Conservation (phyloP, 2,888 invertebrate species). For the Physocephala rufipes region DNA sequence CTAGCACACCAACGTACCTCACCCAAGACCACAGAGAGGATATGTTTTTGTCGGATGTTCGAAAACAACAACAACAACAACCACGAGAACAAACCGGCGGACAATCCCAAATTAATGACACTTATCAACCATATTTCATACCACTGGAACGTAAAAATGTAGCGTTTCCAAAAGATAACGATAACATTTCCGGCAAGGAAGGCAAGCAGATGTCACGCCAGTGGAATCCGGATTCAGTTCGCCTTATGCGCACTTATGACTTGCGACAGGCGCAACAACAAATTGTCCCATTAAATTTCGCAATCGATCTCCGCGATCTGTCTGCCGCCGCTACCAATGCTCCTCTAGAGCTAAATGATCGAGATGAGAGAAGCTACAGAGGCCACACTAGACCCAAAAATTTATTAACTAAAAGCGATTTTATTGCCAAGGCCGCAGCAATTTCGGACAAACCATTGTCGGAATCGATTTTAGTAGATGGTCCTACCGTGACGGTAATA, state of each 20-base stretch:
- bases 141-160: constrained; percentile 46
- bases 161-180: constrained; percentile 40
- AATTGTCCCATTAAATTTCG: constrained; percentile 43
- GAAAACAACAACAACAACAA: constrained; percentile 22
- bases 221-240: constrained; percentile 52
- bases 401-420: constrained; percentile 56
- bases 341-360: constrained; percentile 44
- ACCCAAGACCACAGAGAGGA: constrained; percentile 32
- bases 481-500: constrained; percentile 71
- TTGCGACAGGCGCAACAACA: constrained; percentile 46
- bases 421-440: constrained; percentile 41
- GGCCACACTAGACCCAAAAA: constrained; percentile 43
- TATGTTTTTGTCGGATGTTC: constrained; percentile 22
- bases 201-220: constrained; percentile 43
- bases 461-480: constrained; percentile 55
- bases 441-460: constrained; percentile 39
- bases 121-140: constrained; percentile 41
- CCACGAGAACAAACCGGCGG: constrained; percentile 8
- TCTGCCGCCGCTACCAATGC: constrained; percentile 39
- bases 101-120: constrained; percentile 16
- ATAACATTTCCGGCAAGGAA: not conserved
- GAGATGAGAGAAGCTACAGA: constrained; percentile 48
- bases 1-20: constrained; percentile 13
- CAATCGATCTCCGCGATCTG: constrained; percentile 41
- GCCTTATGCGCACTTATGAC: constrained; percentile 45